Evolutionary conservation across 2,888 invertebrate species (phyloP), one percentile per base, ranked within the genome.

Genomic region (Lasioglossum marginatum): DNA sequence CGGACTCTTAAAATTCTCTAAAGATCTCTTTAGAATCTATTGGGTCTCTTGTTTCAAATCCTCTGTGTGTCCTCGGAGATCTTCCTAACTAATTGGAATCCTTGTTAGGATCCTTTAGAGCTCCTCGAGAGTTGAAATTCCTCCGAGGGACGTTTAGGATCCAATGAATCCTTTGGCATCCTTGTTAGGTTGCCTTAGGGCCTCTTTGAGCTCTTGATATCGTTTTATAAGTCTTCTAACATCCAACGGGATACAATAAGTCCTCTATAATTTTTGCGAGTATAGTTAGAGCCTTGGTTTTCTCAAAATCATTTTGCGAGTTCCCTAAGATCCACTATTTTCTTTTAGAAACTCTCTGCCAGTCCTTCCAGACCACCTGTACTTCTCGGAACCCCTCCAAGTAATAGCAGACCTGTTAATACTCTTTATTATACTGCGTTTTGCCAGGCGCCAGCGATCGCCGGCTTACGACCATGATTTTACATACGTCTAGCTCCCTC

Each of bases 361-460:
- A 31, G 6, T 31, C 31, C 31, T 31, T 6, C 5, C 27, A 63
- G 27, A 63, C 63, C 16, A 31, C 27, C 63, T 31, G 16, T 31
- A 16, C 6, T 63, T 63, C 63, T 63, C 31, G 63, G 63, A 63
- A 63, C 63, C 63, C 63, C 63, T 63, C 16, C 27, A 16, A 14
- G 63, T 63, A 63, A 63, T 31, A 31, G 63, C 63, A 63, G 63
- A 63, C 63, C 27, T 16, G 31, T 63, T 63, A 63, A 63, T 63
- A 63, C 63, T 63, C 63, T 16, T 63, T 63, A 63, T 63, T 63
- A 63, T 63, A 63, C 63, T 63, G 63, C 63, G 63, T 63, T 63
- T 63, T 63, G 63, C 63, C 27, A 63, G 63, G 63, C 63, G 63
- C 63, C 63, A 31, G 63, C 31, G 16, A 14, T 63, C 31, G 27